Conservation (phyloP, 2,888 invertebrate species). For the Horisme vitalbata region DNA sequence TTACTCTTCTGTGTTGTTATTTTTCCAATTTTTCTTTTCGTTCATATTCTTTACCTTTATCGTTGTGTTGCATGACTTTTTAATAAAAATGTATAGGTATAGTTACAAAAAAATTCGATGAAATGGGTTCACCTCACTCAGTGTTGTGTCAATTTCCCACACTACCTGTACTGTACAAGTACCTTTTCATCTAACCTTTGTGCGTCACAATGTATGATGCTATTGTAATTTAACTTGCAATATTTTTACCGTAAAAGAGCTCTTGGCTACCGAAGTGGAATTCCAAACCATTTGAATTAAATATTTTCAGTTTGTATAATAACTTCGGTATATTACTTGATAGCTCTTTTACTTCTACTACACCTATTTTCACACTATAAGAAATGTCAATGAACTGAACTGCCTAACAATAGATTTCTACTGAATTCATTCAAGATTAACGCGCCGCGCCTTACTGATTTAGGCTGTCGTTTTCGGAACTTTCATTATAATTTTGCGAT, state of each 20-base stretch:
- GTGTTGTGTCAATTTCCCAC: conserved; percentile 14
- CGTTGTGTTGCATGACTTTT: conserved; percentile 24
- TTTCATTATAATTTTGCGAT: conserved; percentile 28
- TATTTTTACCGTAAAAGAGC: no score
- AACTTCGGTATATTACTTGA: no score
- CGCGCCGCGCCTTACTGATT: conserved; percentile 25
- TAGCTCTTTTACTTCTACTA: conserved; percentile 1
- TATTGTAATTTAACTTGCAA: no score
- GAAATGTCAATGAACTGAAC: conserved; percentile 5
- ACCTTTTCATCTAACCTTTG: no score
- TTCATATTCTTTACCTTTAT: no score
- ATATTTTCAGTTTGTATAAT: no score
- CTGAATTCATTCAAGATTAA: conserved; percentile 28
- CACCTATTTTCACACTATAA: conserved; percentile 21
- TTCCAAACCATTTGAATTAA: no score
- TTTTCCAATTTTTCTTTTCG: no score
- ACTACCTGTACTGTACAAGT: conserved; percentile 20
- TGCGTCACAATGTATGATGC: not conserved
- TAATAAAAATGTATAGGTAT: conserved; percentile 7
- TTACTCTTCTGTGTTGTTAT: conserved; percentile 10
- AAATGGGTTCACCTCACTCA: conserved; percentile 9
- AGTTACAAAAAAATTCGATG: conserved; percentile 9
- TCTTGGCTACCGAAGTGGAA: no score
- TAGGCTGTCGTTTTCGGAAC: conserved; percentile 24
- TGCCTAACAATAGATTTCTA: conserved; percentile 24